Evolutionary conservation across 2,888 invertebrate species (phyloP).

Genomic region (Hoplodrina ambigua): DNA sequence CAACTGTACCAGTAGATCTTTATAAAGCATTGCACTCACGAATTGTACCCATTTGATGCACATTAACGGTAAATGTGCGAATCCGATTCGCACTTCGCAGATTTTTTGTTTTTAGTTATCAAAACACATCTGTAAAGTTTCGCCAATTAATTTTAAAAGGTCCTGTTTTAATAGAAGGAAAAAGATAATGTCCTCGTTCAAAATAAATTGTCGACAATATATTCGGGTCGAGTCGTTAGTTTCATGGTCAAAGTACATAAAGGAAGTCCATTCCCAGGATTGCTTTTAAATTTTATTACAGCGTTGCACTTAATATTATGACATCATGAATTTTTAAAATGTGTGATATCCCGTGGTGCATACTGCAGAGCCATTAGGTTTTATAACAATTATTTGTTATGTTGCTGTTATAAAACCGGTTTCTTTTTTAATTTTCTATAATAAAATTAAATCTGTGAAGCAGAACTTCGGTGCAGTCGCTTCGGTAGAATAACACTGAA

Average conservation of each 20-base stretch:
- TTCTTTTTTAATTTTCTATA: not conserved
- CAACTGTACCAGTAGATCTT: no score
- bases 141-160: no score
- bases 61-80: no score
- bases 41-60: no score
- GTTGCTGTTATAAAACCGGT: not conserved
- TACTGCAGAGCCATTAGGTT: slow-evolving; percentile 17
- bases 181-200: no score
- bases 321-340: slow-evolving; percentile 10
- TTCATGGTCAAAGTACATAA: slow-evolving; percentile 9
- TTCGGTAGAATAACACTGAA: not conserved
- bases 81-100: no score
- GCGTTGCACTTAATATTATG: slow-evolving; percentile 14
- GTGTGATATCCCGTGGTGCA: slow-evolving; percentile 1
- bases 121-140: no score
- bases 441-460: slow-evolving; percentile 4
- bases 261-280: slow-evolving; percentile 3
- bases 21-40: no score
- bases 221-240: not conserved
- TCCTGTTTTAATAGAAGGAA: no score
- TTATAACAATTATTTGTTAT: slow-evolving; percentile 6
- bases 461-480: no score
- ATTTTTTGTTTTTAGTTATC: no score
- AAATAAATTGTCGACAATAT: slow-evolving; percentile 6
- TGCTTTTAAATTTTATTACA: slow-evolving; percentile 42